phyloP scores from a whole-genome alignment of 2,888 invertebrate genomes.

The Hypena proboscidalis region DNA sequence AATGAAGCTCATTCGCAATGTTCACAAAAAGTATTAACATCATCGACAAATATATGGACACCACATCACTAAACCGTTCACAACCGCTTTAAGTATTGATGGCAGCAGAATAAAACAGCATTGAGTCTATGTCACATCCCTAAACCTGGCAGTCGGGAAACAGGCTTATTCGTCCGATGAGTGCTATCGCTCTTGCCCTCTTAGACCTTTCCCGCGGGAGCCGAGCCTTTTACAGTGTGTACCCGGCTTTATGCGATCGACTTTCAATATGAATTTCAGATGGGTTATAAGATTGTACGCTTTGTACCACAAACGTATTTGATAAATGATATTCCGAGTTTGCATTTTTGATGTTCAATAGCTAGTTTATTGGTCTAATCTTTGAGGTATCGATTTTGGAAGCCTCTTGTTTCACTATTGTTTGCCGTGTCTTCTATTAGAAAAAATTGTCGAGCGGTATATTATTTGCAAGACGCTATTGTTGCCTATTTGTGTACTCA shows the following conservation, averaged over 20 bases:
- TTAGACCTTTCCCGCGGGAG: conserved; percentile 74
- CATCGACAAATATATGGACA: no score
- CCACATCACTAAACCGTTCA: conserved; percentile 69
- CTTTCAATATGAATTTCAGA: conserved; percentile 83
- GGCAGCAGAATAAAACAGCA: conserved; percentile 83
- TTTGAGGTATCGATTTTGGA: conserved; percentile 7
- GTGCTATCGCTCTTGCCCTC: conserved; percentile 78
- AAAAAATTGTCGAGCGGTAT: no score
- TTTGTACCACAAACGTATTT: conserved; percentile 69
- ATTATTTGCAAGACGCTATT: no score
- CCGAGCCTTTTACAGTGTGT: conserved; percentile 80
- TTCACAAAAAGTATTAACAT: conserved; percentile 41
- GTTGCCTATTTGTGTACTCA: no score
- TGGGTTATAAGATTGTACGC: conserved; percentile 77
- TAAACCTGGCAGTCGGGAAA: conserved; percentile 82
- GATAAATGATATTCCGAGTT: conserved; percentile 67
- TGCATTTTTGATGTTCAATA: conserved; percentile 45
- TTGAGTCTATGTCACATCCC: conserved; percentile 80
- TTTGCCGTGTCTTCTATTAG: no score
- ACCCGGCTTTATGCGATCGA: conserved; percentile 76
- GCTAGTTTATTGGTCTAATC: conserved; percentile 15
- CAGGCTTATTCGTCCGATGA: conserved; percentile 84
- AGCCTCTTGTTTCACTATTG: no score
- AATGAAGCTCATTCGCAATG: no score
- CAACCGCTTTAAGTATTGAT: conserved; percentile 83